These are phyloP conservation scores for Watsonalla cultraria DNA, from an alignment of 2,888 invertebrate species.

Conservation along the genomic window DNA sequence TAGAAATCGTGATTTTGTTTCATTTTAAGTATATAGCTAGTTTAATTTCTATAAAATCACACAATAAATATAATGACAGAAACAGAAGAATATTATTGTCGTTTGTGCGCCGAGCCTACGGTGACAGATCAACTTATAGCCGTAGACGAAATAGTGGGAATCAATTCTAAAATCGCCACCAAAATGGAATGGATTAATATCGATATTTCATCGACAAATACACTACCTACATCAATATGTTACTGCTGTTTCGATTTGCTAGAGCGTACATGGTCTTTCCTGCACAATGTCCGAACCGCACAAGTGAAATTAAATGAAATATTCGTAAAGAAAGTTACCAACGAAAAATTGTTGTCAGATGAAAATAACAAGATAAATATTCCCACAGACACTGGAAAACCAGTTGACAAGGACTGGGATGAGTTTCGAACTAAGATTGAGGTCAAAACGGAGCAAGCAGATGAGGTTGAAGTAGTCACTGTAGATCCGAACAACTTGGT, in stretches of 20 bases:
- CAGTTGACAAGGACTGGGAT: conserved; percentile 58
- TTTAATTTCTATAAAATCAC: conserved; percentile 5
- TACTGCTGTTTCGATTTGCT: conserved; percentile 65
- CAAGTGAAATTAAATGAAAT: conserved; percentile 52
- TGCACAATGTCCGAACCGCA: conserved; percentile 55
- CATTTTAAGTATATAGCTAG: neutral
- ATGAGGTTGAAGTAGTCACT: conserved; percentile 25
- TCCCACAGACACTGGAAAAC: conserved; percentile 35
- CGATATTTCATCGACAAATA: conserved; percentile 40
- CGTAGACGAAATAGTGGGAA: conserved; percentile 54
- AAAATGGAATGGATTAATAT: conserved; percentile 71
- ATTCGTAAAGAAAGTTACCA: conserved; percentile 26
- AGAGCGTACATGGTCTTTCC: conserved; percentile 63
- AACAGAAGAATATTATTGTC: conserved; percentile 52
- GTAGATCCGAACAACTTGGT: conserved; percentile 34
- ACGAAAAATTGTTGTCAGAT: conserved; percentile 5
- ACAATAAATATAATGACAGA: conserved; percentile 40
- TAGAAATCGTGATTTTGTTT: conserved; percentile 3
- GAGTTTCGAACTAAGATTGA: conserved; percentile 32
- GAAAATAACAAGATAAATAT: conserved; percentile 16
- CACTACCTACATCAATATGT: conserved; percentile 60
- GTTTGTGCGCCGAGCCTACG: conserved; percentile 67
- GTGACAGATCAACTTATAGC: conserved; percentile 49
- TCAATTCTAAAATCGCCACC: conserved; percentile 49
- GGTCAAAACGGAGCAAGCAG: conserved; percentile 36